Evolutionary conservation across 2,113 vertebrate species (phyloP).

Genomic region (Hassar affinis): DNA sequence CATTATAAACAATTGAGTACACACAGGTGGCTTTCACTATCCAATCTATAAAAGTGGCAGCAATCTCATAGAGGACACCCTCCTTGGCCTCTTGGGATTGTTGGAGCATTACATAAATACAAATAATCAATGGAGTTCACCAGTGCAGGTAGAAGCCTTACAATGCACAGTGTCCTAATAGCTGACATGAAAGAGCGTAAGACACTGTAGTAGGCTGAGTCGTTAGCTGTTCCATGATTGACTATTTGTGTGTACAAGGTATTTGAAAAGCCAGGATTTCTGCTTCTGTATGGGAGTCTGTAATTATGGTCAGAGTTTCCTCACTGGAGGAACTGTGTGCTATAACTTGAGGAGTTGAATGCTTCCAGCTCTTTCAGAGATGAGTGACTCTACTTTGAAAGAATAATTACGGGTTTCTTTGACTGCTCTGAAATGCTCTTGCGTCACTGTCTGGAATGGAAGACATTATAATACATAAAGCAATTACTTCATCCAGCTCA

Average conservation of each 20-base stretch:
- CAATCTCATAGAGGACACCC: too few species aligned
- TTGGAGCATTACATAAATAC: too few species aligned
- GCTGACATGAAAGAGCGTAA: not conserved
- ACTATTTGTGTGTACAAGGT: constrained; percentile 2
- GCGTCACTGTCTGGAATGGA: constrained; percentile 11
- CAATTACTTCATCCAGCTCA: not conserved
- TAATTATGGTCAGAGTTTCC: constrained; percentile 49
- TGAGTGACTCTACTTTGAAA: constrained; percentile 24
- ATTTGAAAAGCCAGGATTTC: constrained; percentile 45
- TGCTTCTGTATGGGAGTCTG: constrained; percentile 26
- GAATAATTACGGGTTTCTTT: constrained; percentile 43
- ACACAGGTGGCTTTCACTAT: too few species aligned
- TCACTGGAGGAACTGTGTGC: constrained; percentile 14
- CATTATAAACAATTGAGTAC: too few species aligned
- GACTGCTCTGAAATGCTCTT: constrained; percentile 14
- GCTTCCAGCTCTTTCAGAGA: constrained; percentile 23
- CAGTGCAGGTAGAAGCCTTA: not conserved
- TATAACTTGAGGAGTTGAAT: constrained; percentile 37
- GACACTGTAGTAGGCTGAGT: not conserved
- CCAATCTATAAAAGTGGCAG: too few species aligned
- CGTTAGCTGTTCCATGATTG: not conserved
- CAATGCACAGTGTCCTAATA: constrained; percentile 22
- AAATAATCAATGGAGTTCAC: not conserved
- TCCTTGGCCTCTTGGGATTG: too few species aligned
- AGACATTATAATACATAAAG: constrained; percentile 20